Base-by-base conservation (phyloP, 2,797 vertebrate genomes). In the Onychomys arenicola region DNA sequence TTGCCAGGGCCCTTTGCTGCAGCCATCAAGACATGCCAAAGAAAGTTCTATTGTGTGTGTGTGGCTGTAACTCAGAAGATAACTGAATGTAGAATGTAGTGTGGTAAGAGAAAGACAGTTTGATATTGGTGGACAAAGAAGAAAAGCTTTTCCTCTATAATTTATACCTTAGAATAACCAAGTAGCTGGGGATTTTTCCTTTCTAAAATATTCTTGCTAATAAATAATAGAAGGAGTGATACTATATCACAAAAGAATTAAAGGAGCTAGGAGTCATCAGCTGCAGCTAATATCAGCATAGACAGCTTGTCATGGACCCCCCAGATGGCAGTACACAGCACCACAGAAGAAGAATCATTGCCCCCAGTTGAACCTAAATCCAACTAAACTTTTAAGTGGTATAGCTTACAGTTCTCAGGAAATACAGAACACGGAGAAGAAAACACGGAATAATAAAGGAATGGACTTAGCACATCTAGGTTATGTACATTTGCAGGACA, bases 321-420 rank as follows among this genome's bases (percentile, higher is more conserved):
- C 57, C 23, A 34, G 43, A 21, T 10, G 34, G n/a, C 84, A 80
- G 23, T 37, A 32, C 57, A 81, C 6, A 57, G 9, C 3, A 27
- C 67, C 37, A 37, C 59, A 61, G 10, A 59, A n/a, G 77, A 89
- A 87, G 84, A 75, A 67, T 87, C 61, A 46, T 34, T 85, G 67
- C 37, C 49, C 49, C 0, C 55, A 69, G 27, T 43, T 55, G 40
- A 55, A 73, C 61, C 73, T 40, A n/a, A 59, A 71, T 96, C 34
- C 63, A 59, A 52, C 84, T 43, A 65, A 6, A 55, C 34, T 69
- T 67, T 78, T 86, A 76, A 17, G 55, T 55, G 27, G 25, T 78
- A 23, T 19, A 73, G 34, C 46, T 90, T 84, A 55, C 21, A 77
- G 57, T 88, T 94, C 61, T 86, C 52, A 67, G 96, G 52, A 86